These are phyloP conservation scores for Fabriciana adippe DNA, from an alignment of 2,888 invertebrate genomes.

Conservation along the genomic window DNA sequence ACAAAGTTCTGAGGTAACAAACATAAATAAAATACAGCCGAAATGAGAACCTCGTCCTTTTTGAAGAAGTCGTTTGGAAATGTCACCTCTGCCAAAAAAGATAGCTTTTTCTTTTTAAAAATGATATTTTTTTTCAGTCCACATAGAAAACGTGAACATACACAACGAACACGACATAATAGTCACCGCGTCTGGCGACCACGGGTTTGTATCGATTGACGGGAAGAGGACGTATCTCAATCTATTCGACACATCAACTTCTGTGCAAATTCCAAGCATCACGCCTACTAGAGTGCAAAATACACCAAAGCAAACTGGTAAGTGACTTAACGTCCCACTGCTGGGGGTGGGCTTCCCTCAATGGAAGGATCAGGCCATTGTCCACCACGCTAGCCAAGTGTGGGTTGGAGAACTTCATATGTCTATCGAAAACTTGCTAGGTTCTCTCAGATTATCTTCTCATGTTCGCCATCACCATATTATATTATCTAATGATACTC, in stretches of 20 bases:
- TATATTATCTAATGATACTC: too few relatives aligned
- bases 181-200: constrained; percentile 89
- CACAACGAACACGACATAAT: constrained; percentile 85
- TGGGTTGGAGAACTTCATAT: too few relatives aligned
- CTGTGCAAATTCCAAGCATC: constrained; percentile 49
- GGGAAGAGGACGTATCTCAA: constrained; percentile 94
- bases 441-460: too few relatives aligned
- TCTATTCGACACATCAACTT: constrained; percentile 86
- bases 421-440: too few relatives aligned
- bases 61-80: too few relatives aligned
- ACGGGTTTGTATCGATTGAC: constrained; percentile 95
- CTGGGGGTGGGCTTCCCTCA: background rate
- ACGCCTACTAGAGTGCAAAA: constrained; percentile 57
- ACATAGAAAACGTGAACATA: constrained; percentile 81
- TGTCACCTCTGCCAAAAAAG: too few relatives aligned
- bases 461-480: too few relatives aligned
- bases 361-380: too few relatives aligned
- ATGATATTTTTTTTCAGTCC: constrained; percentile 70
- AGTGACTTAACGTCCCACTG: background rate
- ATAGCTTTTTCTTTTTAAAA: background rate
- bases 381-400: too few relatives aligned
- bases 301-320: constrained; percentile 56
- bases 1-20: too few relatives aligned
- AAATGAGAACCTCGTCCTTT: too few relatives aligned
- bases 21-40: too few relatives aligned